Evolutionary conservation across 2,888 invertebrate species (phyloP).

Genomic region (Apocheima hispidaria): DNA sequence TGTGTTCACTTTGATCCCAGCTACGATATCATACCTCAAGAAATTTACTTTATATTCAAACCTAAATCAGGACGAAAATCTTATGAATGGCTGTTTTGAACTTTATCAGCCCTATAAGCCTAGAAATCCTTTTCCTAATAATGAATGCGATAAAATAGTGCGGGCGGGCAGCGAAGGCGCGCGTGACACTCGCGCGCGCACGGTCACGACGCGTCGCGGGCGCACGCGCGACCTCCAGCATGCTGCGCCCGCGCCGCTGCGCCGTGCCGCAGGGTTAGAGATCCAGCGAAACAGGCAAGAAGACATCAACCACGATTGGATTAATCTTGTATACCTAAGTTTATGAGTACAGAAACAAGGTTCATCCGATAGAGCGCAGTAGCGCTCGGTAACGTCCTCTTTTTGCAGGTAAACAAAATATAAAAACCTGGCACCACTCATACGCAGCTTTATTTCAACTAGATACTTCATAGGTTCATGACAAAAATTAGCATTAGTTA

Average conservation of each 20-base stretch:
- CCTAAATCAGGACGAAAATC: neutral
- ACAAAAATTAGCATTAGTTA: no score
- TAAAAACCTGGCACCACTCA: no score
- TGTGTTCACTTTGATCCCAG: no score
- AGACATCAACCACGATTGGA: neutral
- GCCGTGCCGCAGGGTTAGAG: neutral
- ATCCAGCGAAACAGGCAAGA: neutral
- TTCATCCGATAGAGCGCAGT: neutral
- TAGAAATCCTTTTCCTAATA: slow-evolving; percentile 84
- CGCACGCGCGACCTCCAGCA: slow-evolving; percentile 76
- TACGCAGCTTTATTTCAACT: no score
- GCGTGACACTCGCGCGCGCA: slow-evolving; percentile 83
- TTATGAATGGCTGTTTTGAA: neutral
- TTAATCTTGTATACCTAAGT: neutral
- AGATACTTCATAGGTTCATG: no score
- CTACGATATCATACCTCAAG: no score
- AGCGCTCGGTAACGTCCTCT: neutral
- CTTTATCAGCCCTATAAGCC: slow-evolving; percentile 46
- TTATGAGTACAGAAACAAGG: neutral
- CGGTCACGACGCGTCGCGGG: slow-evolving; percentile 78
- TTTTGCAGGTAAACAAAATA: no score
- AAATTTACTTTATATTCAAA: no score
- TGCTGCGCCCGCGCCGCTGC: slow-evolving; percentile 2
- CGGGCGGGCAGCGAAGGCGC: slow-evolving; percentile 64
- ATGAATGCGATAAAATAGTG: slow-evolving; percentile 86